Percentiles rank a stretch among this genome's conserved stretches.
Evolutionary conservation across 2,797 vertebrate genomes (phyloP).

Genomic region (Danio albolineatus): DNA sequence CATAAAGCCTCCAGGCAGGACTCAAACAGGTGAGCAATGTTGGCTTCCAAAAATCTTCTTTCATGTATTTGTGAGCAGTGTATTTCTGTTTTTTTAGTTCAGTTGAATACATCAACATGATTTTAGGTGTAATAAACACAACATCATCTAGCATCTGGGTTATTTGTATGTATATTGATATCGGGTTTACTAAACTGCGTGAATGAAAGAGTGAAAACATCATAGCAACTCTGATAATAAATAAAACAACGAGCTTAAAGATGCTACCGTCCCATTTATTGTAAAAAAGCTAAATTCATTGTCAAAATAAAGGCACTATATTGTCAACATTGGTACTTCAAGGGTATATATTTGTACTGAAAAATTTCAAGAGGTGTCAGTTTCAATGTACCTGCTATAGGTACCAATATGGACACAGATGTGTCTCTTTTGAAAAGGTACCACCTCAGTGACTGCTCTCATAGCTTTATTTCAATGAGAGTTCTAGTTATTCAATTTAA

Average conservation of each 20-base stretch:
- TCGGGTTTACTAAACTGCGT: not conserved
- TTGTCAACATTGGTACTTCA: no score
- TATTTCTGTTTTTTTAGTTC: slow-evolving; percentile 8
- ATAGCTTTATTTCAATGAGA: no score
- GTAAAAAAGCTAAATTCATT: no score
- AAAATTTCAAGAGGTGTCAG: no score
- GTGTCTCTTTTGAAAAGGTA: no score
- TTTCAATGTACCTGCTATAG: no score
- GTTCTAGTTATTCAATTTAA: not conserved
- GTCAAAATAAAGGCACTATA: no score
- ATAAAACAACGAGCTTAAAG: not conserved
- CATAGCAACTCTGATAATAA: not conserved
- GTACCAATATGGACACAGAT: no score
- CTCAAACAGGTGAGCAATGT: slow-evolving; percentile 78
- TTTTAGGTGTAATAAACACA: not conserved
- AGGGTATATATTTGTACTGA: no score
- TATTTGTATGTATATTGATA: not conserved
- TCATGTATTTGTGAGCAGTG: slow-evolving; percentile 13
- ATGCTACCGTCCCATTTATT: not conserved
- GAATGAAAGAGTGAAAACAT: slow-evolving; percentile 4
- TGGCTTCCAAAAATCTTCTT: no score
- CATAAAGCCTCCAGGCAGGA: slow-evolving; percentile 79
- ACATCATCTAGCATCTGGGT: not conserved
- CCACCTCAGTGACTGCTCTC: no score
- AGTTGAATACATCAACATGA: slow-evolving; percentile 1